Percentiles rank a stretch among this genome's conserved stretches.
These are phyloP conservation scores for Cynoglossus semilaevis DNA, from an alignment of 2,113 vertebrate genomes.

Conservation along the genomic window DNA sequence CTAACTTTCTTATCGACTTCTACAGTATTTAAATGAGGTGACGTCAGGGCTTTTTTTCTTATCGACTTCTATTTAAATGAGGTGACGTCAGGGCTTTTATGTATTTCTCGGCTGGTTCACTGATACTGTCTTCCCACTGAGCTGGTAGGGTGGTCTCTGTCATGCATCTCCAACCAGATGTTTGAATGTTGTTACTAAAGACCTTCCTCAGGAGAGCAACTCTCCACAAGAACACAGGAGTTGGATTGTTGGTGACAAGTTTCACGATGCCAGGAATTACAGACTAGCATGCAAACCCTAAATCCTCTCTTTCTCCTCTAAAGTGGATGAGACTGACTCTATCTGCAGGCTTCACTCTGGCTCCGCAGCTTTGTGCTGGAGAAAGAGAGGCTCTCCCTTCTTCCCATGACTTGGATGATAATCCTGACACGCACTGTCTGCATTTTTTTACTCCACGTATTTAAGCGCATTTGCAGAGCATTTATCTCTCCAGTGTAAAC, in stretches of 20 bases:
- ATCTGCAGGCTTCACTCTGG: slow-evolving; percentile 73
- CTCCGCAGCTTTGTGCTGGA: slow-evolving; percentile 69
- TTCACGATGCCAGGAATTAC: slow-evolving; percentile 78
- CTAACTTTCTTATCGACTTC: background rate
- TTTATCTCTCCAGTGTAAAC: slow-evolving; percentile 83
- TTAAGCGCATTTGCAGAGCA: slow-evolving; percentile 82
- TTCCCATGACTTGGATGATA: slow-evolving; percentile 74
- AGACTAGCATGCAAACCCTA: slow-evolving; percentile 75
- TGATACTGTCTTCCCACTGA: background rate
- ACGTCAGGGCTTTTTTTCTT: background rate
- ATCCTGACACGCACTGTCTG: slow-evolving; percentile 82
- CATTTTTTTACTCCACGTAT: slow-evolving; percentile 81
- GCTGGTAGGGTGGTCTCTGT: slow-evolving; percentile 51
- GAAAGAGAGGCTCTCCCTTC: slow-evolving; percentile 68
- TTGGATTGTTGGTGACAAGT: slow-evolving; percentile 74
- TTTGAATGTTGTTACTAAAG: slow-evolving; percentile 21
- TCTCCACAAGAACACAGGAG: slow-evolving; percentile 64
- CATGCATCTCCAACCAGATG: slow-evolving; percentile 24
- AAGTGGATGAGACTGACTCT: slow-evolving; percentile 75
- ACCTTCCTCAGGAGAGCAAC: slow-evolving; percentile 37
- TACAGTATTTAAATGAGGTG: background rate
- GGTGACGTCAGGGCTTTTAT: background rate
- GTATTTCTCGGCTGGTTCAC: too few species aligned
- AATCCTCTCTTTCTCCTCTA: slow-evolving; percentile 76
- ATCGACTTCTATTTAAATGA: slow-evolving; percentile 1